Base-by-base conservation (phyloP, 2,888 invertebrate species). In the Phaonia tiefii region DNA sequence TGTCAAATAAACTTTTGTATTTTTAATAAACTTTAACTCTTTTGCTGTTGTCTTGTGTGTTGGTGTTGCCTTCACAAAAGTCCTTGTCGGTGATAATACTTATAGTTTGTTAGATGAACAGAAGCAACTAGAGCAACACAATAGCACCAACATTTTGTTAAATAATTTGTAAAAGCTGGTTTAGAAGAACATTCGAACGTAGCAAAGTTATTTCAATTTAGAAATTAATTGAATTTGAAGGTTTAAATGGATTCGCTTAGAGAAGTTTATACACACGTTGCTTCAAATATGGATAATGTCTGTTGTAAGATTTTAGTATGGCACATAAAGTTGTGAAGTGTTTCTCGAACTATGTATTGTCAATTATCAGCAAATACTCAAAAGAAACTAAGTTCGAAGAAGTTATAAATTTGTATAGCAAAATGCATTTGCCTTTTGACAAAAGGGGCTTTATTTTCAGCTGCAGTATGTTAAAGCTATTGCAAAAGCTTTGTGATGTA, bases 1-100 rank as follows among this genome's bases (percentile, higher is more conserved):
- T 80, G 80, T 76, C 80, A 80, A 76, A 42, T 65, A 49, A 73
- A 76, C 63, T 75, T 76, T 69, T 42, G 56, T 39, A n/a, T 26
- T 46, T 65, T 44, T 60, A 49, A 37, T 13, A 67, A 71, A 51
- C 67, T 42, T 46, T 56, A 73, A 46, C 46, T 42, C 42, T 63
- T 31, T 58, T n/a, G 58, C 13, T 58, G 26, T 4, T 58, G 25
- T 31, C 13, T 31, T 26, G 58, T 2, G n/a, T 17, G 60, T 22
- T 60, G 58, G 37, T 60, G n/a, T n/a, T n/a, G 60, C 37, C 8
- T 7, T 20, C 39, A 17, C 17, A 26, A 15, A 31, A 58, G 37
- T 58, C 17, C 26, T 58, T 58, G 58, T 58, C 31, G 25, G 31
- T 31, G n/a, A 58, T 31, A 31, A 31, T 31, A 8, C n/a, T n/a